A percentile compares a stretch with the other conserved stretches of the same genome.
Conservation (phyloP, 2,888 invertebrate genomes). For the Drosophila cracens region DNA sequence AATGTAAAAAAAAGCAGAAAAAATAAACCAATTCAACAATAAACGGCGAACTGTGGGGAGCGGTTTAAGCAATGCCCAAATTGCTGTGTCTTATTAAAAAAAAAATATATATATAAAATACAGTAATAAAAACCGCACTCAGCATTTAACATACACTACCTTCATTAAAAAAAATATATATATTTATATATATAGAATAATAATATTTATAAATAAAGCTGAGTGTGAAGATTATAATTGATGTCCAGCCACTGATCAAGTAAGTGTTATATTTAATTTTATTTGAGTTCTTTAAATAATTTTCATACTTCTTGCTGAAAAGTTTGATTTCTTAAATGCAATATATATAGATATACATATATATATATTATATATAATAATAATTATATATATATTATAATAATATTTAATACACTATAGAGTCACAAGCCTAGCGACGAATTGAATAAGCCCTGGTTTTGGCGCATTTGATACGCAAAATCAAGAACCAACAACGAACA, state of each 20-base stretch:
- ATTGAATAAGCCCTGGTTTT: background rate
- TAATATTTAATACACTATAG: background rate
- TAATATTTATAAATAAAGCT: background rate
- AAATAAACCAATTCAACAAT: constrained; percentile 6
- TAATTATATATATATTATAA: background rate
- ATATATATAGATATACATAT: too few species aligned
- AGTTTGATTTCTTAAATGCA: background rate
- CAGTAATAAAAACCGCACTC: background rate
- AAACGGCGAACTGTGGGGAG: constrained; percentile 2
- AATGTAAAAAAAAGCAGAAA: constrained; percentile 19
- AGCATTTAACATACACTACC: background rate
- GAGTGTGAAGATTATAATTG: background rate
- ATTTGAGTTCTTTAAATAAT: background rate
- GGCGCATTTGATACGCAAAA: background rate
- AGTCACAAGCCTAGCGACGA: background rate
- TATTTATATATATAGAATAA: background rate
- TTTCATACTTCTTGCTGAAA: background rate
- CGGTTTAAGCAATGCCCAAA: constrained; percentile 31
- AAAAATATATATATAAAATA: background rate
- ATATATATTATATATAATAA: background rate
- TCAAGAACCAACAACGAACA: constrained; percentile 19
- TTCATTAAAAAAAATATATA: background rate
- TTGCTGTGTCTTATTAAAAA: constrained; percentile 53
- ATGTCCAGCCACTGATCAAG: background rate
- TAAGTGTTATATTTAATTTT: background rate